phyloP scores from a whole-genome alignment of 1,140 invertebrate genomes.

The Lasaia peninsularis region DNA sequence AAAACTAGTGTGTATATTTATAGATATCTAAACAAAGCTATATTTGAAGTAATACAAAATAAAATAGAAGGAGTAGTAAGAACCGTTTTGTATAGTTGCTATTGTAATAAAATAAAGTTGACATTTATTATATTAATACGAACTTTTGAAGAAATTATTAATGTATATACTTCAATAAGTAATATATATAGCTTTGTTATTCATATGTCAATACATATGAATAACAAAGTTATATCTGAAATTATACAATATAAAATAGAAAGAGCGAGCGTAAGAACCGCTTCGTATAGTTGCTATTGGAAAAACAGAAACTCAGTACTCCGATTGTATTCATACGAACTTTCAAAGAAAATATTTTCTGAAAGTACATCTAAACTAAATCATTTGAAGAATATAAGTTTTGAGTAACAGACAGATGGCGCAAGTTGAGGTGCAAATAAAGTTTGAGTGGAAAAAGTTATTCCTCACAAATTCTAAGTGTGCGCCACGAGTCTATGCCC shows the following conservation, averaged over 20 bases:
- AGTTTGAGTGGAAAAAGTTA: conserved; percentile 75
- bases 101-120: too few species aligned
- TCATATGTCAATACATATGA: too few species aligned
- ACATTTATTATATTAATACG: too few species aligned
- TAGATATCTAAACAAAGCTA: too few species aligned
- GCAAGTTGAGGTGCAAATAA: conserved; percentile 73
- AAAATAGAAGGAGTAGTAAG: too few species aligned
- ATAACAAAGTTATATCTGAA: background rate
- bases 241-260: background rate
- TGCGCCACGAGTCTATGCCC: conserved; percentile 50
- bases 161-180: too few species aligned
- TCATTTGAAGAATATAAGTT: conserved; percentile 75
- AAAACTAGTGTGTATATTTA: too few species aligned
- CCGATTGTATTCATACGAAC: conserved; percentile 63
- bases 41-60: too few species aligned
- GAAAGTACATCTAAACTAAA: conserved; percentile 68
- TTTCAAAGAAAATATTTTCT: conserved; percentile 71
- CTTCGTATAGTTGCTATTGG: conserved; percentile 30
- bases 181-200: too few species aligned
- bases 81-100: too few species aligned
- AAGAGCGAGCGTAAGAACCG: conserved; percentile 22
- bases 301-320: conserved; percentile 36
- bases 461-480: conserved; percentile 59
- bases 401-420: conserved; percentile 69
- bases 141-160: too few species aligned